Percentiles rank a stretch among this genome's conserved stretches.
These are phyloP conservation scores for Dendrocincla tyrannina DNA, from an alignment of 2,797 vertebrate genomes.

Conservation along the genomic window DNA sequence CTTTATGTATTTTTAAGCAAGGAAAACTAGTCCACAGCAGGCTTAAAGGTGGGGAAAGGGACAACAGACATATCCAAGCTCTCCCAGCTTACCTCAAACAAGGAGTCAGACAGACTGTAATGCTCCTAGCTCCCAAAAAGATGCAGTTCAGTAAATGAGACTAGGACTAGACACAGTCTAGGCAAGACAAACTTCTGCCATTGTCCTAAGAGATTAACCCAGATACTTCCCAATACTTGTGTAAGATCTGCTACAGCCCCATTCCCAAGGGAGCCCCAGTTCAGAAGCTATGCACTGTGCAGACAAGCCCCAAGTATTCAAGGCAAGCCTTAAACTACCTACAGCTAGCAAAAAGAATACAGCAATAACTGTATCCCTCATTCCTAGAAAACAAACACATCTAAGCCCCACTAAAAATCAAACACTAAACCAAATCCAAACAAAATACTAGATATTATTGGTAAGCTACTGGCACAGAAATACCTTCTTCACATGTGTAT, in stretches of 20 bases:
- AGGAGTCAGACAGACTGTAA: neutral
- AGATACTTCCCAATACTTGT: neutral
- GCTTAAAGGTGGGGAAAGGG: neutral
- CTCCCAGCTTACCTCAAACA: neutral
- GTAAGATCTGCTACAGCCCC: neutral
- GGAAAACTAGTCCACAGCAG: neutral
- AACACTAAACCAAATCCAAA: neutral
- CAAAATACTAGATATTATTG: neutral
- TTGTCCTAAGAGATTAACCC: neutral
- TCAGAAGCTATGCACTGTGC: neutral
- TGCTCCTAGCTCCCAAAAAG: neutral
- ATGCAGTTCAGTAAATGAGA: neutral
- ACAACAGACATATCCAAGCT: neutral
- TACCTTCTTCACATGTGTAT: neutral
- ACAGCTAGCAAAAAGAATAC: neutral
- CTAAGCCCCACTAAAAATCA: neutral
- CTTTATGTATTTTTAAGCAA: neutral
- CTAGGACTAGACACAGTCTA: neutral
- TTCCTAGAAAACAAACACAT: accelerated
- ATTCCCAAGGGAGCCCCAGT: neutral
- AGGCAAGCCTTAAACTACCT: neutral
- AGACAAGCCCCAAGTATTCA: neutral
- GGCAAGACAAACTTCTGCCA: neutral
- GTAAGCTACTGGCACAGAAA: neutral
- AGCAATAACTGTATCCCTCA: neutral